phyloP scores from a whole-genome alignment of 2,797 vertebrate species.

The Thaleichthys pacificus region DNA sequence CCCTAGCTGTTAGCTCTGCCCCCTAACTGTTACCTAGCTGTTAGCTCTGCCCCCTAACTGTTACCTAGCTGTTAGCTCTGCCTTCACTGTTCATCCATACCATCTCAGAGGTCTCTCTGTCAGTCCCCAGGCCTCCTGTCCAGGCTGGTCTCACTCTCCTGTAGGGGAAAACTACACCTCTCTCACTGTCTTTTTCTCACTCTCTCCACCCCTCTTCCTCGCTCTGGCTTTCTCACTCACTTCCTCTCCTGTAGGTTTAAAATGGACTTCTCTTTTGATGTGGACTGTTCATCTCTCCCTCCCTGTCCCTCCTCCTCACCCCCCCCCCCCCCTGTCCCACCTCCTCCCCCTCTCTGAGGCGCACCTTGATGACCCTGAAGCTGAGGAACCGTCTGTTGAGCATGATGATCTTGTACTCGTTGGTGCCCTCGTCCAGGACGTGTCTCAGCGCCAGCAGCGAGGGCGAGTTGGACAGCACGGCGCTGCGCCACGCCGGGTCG shows the following conservation, averaged over 20 bases:
- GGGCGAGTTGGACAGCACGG: conserved; percentile 92
- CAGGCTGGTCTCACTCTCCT: not conserved
- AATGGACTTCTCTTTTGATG: not conserved
- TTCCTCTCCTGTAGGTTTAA: not conserved
- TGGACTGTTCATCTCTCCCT: not conserved
- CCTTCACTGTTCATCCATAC: too few species aligned
- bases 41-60: too few species aligned
- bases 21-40: too few species aligned
- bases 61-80: too few species aligned
- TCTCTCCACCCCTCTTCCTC: not conserved
- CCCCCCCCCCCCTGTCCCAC: not conserved
- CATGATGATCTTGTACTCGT: conserved; percentile 99
- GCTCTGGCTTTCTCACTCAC: not conserved
- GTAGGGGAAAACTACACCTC: not conserved
- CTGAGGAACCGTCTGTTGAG: conserved; percentile 95
- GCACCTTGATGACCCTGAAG: conserved; percentile 96
- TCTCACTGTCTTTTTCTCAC: not conserved
- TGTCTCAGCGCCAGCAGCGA: conserved; percentile 94
- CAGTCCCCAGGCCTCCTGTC: too few species aligned
- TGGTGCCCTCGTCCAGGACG: conserved; percentile 95
- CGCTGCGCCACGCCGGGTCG: conserved; percentile 95
- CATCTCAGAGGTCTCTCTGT: too few species aligned
- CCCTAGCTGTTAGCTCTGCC: too few species aligned
- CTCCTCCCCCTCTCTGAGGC: not conserved
- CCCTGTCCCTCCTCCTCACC: not conserved